Base-by-base conservation (phyloP, 2,888 invertebrate species). In the Leucophora obtusa region DNA sequence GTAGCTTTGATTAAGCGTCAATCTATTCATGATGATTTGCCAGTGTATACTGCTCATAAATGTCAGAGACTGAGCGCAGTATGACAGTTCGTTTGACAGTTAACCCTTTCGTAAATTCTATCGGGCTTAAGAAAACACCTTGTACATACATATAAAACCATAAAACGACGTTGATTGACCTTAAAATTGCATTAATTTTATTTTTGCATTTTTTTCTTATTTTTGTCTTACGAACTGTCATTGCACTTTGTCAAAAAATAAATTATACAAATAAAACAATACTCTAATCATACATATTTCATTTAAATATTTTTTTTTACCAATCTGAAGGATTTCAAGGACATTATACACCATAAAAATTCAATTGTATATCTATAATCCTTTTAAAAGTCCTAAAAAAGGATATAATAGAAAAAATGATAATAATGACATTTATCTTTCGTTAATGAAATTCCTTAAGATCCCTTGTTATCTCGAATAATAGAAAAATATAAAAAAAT, bases 371-470 rank as follows among this genome's bases (percentile, higher is more conserved):
- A 54, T 18, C 21, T 38, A 69, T 74, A 74, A 74, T 74, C 69
- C 74, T 58, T 63, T 58, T 33, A 73, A 74, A 60, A 56, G 28
- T 43, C 18, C 54, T 24, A 66, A 72, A 66, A 69, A 69, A 35
- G 56, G 56, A 8, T 68, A 15, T n/a, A 28, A 33, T 9, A 28
- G 14, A 60, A 43, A 43, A 35, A 50, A 33, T 73, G 59, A 78
- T 70, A 77, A 77, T 62, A 77, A 78, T 38, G 54, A 60, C 54
- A 78, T 78, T 78, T 70, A 65, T 50, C 65, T 69, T 33, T 56
- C 73, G 73, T 73, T 81, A 78, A 78, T 78, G 73, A 70, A 81
- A 81, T 81, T 69, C 66, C 66, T 58, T 21, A 76, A 71, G 47
- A 71, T 58, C 71, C 66, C 76, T 56, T 66, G 65, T 72, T 60